Evolutionary conservation across 2,113 vertebrate species (phyloP).

Genomic region (Planiliza haematocheilus): DNA sequence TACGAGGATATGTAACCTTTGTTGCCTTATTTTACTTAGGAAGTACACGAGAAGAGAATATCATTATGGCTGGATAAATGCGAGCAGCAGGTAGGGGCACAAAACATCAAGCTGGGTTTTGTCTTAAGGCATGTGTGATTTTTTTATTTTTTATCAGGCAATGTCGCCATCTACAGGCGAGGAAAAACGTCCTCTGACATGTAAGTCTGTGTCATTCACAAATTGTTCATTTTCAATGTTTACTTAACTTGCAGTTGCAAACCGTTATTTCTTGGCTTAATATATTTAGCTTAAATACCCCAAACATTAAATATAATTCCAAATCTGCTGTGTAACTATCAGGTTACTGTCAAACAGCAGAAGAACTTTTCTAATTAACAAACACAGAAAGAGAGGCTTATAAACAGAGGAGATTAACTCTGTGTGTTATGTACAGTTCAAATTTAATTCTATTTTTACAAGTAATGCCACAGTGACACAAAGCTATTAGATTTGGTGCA

Average conservation of each 20-base stretch:
- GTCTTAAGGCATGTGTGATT: conserved; percentile 40
- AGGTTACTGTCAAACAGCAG: background rate
- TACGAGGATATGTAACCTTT: conserved; percentile 63
- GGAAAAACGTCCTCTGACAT: conserved; percentile 10
- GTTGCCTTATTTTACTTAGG: conserved; percentile 69
- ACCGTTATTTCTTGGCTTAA: background rate
- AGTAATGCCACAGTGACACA: conserved; percentile 81
- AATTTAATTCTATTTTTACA: conserved; percentile 43
- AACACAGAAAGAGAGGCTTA: conserved; percentile 27
- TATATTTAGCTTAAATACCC: background rate
- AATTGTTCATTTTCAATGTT: conserved; percentile 22
- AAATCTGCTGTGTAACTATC: background rate
- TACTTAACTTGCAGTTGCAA: background rate
- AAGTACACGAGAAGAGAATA: conserved; percentile 66
- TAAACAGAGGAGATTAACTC: conserved; percentile 27
- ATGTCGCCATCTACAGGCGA: conserved; percentile 95
- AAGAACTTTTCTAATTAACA: conserved; percentile 7
- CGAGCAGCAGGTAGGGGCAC: conserved; percentile 58
- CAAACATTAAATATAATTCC: background rate
- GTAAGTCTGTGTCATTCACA: conserved; percentile 37
- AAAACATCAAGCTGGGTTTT: conserved; percentile 47
- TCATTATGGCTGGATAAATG: conserved; percentile 69
- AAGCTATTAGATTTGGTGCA: conserved; percentile 85
- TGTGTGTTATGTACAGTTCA: conserved; percentile 30
- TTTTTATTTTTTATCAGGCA: conserved; percentile 84